phyloP scores from a whole-genome alignment of 2,888 invertebrate species.

The Cotesia congregata region DNA sequence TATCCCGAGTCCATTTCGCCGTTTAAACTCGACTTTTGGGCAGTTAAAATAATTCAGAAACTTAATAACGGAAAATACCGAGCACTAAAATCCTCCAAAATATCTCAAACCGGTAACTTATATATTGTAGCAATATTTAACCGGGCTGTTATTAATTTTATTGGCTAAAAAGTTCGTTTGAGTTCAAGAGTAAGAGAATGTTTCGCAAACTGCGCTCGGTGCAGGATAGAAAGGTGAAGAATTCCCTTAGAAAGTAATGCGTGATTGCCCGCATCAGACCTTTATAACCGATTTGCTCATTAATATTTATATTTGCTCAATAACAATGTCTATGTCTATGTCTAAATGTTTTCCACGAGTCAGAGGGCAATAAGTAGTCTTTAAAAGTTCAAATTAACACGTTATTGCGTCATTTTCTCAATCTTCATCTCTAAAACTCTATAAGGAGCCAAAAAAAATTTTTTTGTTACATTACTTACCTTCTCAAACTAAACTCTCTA shows the following conservation, averaged over 20 bases:
- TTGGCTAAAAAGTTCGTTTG: neutral
- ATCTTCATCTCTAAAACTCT: too few relatives aligned
- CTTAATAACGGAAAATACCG: slow-evolving; percentile 4
- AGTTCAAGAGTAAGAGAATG: neutral
- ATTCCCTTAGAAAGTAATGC: slow-evolving; percentile 10
- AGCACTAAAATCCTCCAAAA: neutral
- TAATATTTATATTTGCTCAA: slow-evolving; percentile 10
- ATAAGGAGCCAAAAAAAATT: too few relatives aligned
- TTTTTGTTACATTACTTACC: too few relatives aligned
- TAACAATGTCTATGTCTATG: slow-evolving; percentile 9
- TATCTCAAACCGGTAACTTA: neutral
- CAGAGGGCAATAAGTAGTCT: neutral
- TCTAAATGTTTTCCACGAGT: neutral
- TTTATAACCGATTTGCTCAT: slow-evolving; percentile 17
- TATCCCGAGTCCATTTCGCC: neutral
- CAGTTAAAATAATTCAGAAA: slow-evolving; percentile 3
- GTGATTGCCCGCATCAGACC: slow-evolving; percentile 12
- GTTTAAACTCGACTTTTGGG: neutral
- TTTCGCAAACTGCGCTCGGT: neutral
- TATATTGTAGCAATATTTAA: neutral
- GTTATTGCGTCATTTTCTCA: neutral
- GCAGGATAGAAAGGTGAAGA: slow-evolving; percentile 21
- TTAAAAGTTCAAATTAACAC: slow-evolving; percentile 17
- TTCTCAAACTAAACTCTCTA: too few relatives aligned
- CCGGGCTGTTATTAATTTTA: neutral